A percentile compares a stretch with the other conserved stretches of the same genome.
Evolutionary conservation across 35 echinoderm and acorn worm genomes (phyloP).

Genomic region (Heliocidaris erythrogramma): DNA sequence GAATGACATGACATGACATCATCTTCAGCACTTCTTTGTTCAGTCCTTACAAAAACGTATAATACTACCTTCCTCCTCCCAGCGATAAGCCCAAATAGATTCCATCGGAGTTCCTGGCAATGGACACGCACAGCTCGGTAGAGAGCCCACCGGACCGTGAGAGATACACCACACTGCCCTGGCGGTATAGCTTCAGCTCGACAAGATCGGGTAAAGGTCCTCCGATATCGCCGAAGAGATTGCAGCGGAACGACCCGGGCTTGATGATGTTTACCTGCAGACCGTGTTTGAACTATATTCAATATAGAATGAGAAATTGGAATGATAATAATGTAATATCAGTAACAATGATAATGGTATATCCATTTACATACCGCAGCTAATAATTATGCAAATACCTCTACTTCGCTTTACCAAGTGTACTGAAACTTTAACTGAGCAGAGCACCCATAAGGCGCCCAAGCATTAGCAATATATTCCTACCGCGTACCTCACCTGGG

Average conservation of each 20-base stretch:
- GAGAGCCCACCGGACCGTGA: constrained; percentile 70
- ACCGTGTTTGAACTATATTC: constrained; percentile 50
- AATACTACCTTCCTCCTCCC: constrained; percentile 66
- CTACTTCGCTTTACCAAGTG: no score
- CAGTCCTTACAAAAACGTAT: not conserved
- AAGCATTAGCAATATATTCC: no score
- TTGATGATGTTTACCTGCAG: constrained; percentile 76
- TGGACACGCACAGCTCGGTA: constrained; percentile 57
- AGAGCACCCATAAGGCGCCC: no score
- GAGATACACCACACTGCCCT: constrained; percentile 66
- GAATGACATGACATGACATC: no score
- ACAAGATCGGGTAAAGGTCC: constrained; percentile 62
- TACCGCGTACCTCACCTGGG: no score
- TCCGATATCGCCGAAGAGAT: constrained; percentile 66
- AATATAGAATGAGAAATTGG: not conserved
- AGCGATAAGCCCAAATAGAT: constrained; percentile 67
- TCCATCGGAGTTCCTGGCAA: constrained; percentile 69
- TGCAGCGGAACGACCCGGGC: constrained; percentile 69
- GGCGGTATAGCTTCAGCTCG: constrained; percentile 61
- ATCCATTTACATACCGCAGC: no score
- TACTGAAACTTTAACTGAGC: no score
- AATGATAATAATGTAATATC: not conserved
- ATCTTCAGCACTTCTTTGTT: no score
- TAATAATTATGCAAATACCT: no score
- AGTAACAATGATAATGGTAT: not conserved